Base-by-base conservation (phyloP, 2,888 invertebrate species). In the Octonoba sinensis region DNA sequence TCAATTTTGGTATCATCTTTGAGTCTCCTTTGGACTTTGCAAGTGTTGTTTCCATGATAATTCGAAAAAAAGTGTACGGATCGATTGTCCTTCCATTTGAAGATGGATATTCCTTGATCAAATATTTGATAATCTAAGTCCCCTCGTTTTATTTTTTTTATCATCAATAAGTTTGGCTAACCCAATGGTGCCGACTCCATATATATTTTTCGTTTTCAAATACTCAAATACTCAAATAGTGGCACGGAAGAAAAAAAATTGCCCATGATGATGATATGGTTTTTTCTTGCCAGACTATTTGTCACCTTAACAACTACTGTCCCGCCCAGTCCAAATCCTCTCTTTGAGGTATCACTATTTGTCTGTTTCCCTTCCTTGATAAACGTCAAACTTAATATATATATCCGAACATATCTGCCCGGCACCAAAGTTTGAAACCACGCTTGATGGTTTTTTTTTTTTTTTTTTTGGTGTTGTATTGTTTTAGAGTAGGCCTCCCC, bases 1-100 rank as follows among this genome's bases (percentile, higher is more conserved):
- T 70, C 70, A 57, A 11, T 57, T 70, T 70, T 70, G 46, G 70
- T 70, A 57, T 59, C 46, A 70, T 59, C 59, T 70, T 57, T 70
- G 59, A 20, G 22, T 46, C 70, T 57, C 59, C 70, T 47, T 67
- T 67, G 22, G n/a, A 1, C 67, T 67, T 49, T 20, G 22, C 60
- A 60, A 13, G 60, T 60, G 60, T 60, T 24, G 22, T 60, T 60
- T 64, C 64, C 64, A 64, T 64, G 64, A 64, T 64, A 64, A 60
- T 60, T 60, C 2, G 46, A 44, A n/a, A 36, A 44, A 64, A 64
- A 64, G 64, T 36, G 44, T 64, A 64, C 46, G 44, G 64, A 36
- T 27, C 64, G 64, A 64, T 64, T 64, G 8, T 64, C 64, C 44
- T 64, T 64, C 60, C 60, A 60, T 60, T 60, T 60, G 44, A 65